Base-by-base conservation (phyloP, 1,140 invertebrate genomes). In the Zaprionus inermis region DNA sequence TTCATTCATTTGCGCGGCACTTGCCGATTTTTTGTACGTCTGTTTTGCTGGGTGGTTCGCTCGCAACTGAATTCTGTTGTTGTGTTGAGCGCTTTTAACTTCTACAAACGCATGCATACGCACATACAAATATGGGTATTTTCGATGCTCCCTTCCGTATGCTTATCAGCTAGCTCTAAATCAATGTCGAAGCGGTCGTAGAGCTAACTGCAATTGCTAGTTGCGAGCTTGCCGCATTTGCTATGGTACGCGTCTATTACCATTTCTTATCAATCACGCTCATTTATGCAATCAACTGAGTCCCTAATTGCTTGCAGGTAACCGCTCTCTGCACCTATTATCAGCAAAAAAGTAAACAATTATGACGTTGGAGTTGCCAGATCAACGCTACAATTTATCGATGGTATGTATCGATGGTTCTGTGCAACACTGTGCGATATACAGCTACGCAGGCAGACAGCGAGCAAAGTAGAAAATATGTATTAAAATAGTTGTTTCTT, bases 31-130 rank as follows among this genome's bases (percentile, higher is more conserved):
- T 64, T 41, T 20, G 75, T 68, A 81, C 83, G 84, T 89, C 84
- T 89, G 84, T 78, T 88, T 72, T 78, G 80, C 66, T 88, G 67
- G 60, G 80, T 84, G 61, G 68, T 75, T 72, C 71, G 68, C 72
- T 67, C 41, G 61, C 71, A 75, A 89, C 67, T 88, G 84, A 86
- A 65, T 69, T 70, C 57, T 59, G 63, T 51, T 70, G 54, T 64
- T 80, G 68, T 63, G 49, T 24, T 41, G 6, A 64, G 55, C 41
- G 75, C 86, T 83, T 83, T 84, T 78, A 79, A 64, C 79, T 78
- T 72, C 57, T 66, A 74, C 41, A 54, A 57, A 65, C 63, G 64
- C 18, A 57, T 55, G 9, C 18, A 46, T 16, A 28, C 11, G 14
- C n/a, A 30, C 14, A 44, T 36, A 49, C 46, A 18, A 34, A 5